Base-by-base conservation (phyloP, 2,888 invertebrate genomes). In the Thumatha senex region DNA sequence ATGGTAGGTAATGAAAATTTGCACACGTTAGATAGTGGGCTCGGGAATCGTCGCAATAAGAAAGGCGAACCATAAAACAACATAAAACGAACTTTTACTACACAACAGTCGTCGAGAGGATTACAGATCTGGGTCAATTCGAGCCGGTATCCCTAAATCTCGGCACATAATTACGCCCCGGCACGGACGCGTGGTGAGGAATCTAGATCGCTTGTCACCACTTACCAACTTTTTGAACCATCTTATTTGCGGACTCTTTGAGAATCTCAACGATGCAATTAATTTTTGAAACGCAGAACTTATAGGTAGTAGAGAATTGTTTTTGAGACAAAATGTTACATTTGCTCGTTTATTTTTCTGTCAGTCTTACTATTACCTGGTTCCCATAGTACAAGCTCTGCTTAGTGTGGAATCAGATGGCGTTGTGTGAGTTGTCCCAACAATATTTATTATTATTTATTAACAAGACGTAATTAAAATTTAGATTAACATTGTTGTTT, bases 81-180 rank as follows among this genome's bases (percentile, higher is more conserved):
- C 67, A 72, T 55, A 70, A 60, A 76, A 76, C 72, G 71, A 68
- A 59, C 62, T 57, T 48, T 54, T 63, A 67, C 67, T 67, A 64
- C 61, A 59, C 53, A 53, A 44, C 55, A 61, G 63, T 61, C 63
- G 70, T 70, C 73, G 63, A 72, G 70, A 70, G 76, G 71, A 83
- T 82, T 78, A 79, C 70, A 57, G 71, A 84, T 83, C 73, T 84
- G 76, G 84, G 84, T 84, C 80, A 80, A 76, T 76, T 74, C 72
- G 59, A 64, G 67, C 61, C 58, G 67, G 66, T 71, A 70, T 74
- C 74, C 77, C 74, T 76, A 82, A 85, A 85, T 82, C 82, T 78
- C 80, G 61, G 73, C 76, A 81, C 77, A 82, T 82, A 80, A 83
- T 82, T 80, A 78, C 74, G 57, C 60, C n/a, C n/a, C 54, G 61